Evolutionary conservation across 2,797 vertebrate genomes (phyloP).

Genomic region (Tadarida brasiliensis): DNA sequence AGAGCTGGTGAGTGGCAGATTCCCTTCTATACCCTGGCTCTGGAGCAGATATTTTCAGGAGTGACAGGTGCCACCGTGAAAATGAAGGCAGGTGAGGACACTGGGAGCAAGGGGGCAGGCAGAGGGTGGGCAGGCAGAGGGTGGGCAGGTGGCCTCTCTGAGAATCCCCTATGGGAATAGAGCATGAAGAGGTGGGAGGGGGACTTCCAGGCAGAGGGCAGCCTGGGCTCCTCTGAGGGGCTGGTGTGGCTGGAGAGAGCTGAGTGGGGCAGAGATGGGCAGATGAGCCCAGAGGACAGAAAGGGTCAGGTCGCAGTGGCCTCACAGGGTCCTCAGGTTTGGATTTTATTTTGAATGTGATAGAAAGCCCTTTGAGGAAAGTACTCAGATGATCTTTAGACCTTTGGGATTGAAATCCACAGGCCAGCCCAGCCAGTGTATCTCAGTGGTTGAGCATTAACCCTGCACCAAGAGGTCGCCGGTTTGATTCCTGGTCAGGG

Average conservation of each 20-base stretch:
- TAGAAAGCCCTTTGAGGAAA: too few species aligned
- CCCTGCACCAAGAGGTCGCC: too few species aligned
- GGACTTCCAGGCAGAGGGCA: neutral
- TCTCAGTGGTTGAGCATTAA: too few species aligned
- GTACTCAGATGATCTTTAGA: too few species aligned
- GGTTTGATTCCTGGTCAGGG: too few species aligned
- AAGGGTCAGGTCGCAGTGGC: neutral
- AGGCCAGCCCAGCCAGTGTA: too few species aligned
- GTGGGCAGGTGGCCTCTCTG: neutral
- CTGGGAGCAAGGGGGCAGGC: too few species aligned
- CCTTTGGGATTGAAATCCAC: too few species aligned
- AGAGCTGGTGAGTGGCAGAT: neutral
- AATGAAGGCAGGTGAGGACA: neutral
- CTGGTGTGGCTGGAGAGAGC: neutral
- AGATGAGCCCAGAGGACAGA: neutral
- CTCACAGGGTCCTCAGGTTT: neutral
- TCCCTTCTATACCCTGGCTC: neutral
- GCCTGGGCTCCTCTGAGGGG: neutral
- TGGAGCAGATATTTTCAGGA: neutral
- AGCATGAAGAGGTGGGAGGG: fast-evolving
- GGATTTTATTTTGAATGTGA: too few species aligned
- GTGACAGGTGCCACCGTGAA: neutral
- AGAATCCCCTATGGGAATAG: neutral
- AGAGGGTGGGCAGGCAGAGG: too few species aligned
- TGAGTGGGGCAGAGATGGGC: neutral